phyloP scores from a whole-genome alignment of 2,113 vertebrate species.

The Notechis scutatus region DNA sequence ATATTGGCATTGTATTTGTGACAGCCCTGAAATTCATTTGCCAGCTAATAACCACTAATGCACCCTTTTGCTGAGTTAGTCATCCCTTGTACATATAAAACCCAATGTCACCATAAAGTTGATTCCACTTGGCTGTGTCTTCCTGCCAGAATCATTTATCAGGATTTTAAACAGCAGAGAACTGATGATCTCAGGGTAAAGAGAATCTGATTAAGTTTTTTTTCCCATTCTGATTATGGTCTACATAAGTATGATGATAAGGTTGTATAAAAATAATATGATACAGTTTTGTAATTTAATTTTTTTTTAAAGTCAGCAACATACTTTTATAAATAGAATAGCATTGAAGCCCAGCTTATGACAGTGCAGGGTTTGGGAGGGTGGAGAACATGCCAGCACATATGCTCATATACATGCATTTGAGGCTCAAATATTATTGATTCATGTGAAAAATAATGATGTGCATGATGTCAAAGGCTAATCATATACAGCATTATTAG shows the following conservation, averaged over 20 bases:
- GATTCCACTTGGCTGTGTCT: background rate
- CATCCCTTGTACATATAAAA: background rate
- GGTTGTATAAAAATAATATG: background rate
- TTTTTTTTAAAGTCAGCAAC: background rate
- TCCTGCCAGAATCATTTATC: conserved; percentile 2
- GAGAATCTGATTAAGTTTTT: background rate
- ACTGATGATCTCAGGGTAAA: background rate
- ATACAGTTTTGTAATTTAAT: background rate
- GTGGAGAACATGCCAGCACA: background rate
- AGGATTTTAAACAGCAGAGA: conserved; percentile 10
- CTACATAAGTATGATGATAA: background rate
- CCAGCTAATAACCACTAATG: background rate
- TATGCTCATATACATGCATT: background rate
- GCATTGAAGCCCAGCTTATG: background rate
- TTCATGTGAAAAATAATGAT: background rate
- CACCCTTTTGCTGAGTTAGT: background rate
- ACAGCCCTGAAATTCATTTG: background rate
- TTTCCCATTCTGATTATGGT: background rate
- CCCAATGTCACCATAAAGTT: background rate
- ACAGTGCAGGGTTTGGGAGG: background rate
- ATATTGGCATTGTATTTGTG: background rate
- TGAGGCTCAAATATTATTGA: background rate
- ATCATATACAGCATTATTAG: background rate
- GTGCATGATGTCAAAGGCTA: background rate
- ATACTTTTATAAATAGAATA: background rate